Conservation (phyloP, 2,888 invertebrate species). For the Drosophila recens region DNA sequence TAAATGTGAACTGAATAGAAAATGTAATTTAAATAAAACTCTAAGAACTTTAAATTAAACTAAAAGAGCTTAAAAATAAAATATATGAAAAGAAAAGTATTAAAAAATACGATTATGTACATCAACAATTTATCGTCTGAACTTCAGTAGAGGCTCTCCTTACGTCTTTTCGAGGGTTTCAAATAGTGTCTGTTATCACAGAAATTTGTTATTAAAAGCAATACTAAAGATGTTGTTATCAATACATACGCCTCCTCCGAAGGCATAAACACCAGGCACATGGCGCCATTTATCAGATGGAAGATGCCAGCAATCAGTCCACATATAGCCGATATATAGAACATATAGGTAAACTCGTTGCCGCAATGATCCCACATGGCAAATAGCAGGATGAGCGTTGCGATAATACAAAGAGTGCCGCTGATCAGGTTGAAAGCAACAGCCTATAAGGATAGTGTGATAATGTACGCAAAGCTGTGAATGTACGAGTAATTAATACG, state of each 20-base stretch:
- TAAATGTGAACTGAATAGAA: slow-evolving; percentile 8
- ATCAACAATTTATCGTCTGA: neutral
- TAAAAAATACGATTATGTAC: neutral
- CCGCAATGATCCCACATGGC: slow-evolving; percentile 54
- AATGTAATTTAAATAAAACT: neutral
- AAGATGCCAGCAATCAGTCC: slow-evolving; percentile 58
- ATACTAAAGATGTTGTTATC: neutral
- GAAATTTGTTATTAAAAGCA: neutral
- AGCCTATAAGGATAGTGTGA: slow-evolving; percentile 44
- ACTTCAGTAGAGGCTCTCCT: slow-evolving; percentile 8
- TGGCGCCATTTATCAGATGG: slow-evolving; percentile 54
- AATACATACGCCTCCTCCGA: slow-evolving; percentile 60
- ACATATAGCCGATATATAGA: slow-evolving; percentile 27
- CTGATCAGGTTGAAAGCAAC: slow-evolving; percentile 55
- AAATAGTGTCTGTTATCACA: slow-evolving; percentile 24
- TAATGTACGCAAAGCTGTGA: too few relatives aligned
- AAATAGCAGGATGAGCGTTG: slow-evolving; percentile 33
- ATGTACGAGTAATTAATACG: slow-evolving; percentile 24
- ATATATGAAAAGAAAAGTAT: neutral
- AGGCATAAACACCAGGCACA: slow-evolving; percentile 63
- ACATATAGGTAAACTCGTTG: slow-evolving; percentile 45
- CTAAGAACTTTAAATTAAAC: neutral
- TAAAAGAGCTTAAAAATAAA: neutral
- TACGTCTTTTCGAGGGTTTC: slow-evolving; percentile 33
- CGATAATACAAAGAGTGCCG: slow-evolving; percentile 42